Base-by-base conservation (phyloP, 2,113 vertebrate species). In the Odontesthes bonariensis region DNA sequence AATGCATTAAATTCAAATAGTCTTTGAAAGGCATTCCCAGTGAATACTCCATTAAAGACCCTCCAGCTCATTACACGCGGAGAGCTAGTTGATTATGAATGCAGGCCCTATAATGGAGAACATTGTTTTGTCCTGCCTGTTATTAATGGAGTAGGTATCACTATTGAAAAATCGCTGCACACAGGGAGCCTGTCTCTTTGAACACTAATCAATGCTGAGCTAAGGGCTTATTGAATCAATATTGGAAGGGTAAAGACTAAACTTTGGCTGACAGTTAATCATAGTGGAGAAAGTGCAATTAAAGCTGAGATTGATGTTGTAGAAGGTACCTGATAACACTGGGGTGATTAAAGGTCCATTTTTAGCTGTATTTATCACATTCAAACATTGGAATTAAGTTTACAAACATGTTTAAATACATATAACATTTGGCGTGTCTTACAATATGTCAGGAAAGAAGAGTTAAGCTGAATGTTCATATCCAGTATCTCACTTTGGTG, bases 101-200 rank as follows among this genome's bases (percentile, higher is more conserved):
- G 54, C 69, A 40, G 63, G 17, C 47, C 54, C 75, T 52, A 70
- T 87, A 84, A 78, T 68, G 62, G 79, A 88, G 84, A 78, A 67
- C 75, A 76, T 82, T 79, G 85, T 88, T 88, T 83, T 78, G 71
- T 79, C 63, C 75, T 31, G 64, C 60, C 59, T 77, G 56, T 73
- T 73, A 89, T 84, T 86, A 81, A 90, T 86, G 65, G 75, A 84
- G 86, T 65, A 70, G 79, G 81, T 49, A 69, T 85, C 80, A 65
- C 68, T 81, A 82, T 83, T 83, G 87, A 73, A 82, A 87, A 91
- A 77, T 79, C 7, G 46, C 64, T 85, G 55, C 71, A 66, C 62
- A 3, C 32, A 60, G 60, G 51, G 32, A 69, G 75, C 53, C 52
- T 68, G 77, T 77, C 66, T 55, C 70, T 75, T 77, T 84, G 63